These are phyloP conservation scores for Drosophila cognata DNA, from an alignment of 2,888 invertebrate genomes.

Conservation along the genomic window DNA sequence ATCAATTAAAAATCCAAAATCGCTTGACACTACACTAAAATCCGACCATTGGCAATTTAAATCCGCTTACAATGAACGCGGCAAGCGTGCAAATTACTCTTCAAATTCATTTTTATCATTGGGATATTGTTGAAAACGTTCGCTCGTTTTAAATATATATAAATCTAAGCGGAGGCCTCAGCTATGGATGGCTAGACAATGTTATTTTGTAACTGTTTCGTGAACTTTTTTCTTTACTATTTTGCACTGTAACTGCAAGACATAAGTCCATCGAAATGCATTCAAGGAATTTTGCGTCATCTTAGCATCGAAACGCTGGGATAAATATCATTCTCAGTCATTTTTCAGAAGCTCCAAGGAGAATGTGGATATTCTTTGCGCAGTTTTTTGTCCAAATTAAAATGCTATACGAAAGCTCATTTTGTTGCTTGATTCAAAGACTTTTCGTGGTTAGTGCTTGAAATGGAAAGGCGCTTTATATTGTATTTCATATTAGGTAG, in stretches of 20 bases:
- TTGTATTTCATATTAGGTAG: neutral
- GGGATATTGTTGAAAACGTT: constrained; percentile 6
- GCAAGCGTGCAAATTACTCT: neutral
- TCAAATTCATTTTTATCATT: constrained; percentile 25
- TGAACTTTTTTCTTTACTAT: neutral
- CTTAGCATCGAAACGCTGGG: neutral
- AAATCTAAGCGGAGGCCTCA: neutral
- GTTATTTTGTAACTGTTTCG: neutral
- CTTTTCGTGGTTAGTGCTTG: neutral
- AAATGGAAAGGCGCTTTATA: neutral
- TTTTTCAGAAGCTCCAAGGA: neutral
- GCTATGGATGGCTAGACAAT: neutral
- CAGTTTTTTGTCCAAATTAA: neutral
- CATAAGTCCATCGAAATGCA: neutral
- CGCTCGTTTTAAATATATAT: neutral
- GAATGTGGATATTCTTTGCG: neutral
- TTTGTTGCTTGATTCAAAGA: neutral
- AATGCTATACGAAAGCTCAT: neutral
- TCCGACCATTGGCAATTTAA: constrained; percentile 37
- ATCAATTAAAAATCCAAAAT: constrained; percentile 62
- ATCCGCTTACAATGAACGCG: constrained; percentile 41
- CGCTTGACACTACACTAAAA: constrained; percentile 18
- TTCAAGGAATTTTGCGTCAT: neutral
- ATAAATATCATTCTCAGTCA: neutral
- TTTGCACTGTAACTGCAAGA: neutral